Evolutionary conservation across 2,888 invertebrate genomes (phyloP).

Genomic region (Leptopilina myrica): DNA sequence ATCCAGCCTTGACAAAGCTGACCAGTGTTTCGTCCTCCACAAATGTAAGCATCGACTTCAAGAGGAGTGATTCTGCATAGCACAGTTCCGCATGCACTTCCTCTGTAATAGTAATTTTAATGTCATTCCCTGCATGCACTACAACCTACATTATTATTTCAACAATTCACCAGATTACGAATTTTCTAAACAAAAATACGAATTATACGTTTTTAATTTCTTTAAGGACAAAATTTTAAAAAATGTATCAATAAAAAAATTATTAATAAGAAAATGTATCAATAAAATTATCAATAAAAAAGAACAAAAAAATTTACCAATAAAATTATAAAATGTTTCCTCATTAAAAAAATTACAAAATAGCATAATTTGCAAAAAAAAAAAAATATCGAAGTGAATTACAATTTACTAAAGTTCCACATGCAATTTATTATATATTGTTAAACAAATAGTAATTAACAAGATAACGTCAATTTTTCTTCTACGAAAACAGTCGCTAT

Average conservation of each 20-base stretch:
- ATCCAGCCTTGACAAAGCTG: constrained; percentile 94
- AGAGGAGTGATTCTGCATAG: constrained; percentile 92
- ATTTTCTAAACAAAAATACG: background rate
- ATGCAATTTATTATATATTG: background rate
- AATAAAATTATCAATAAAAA: no score
- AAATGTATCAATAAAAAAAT: no score
- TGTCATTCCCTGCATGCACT: constrained; percentile 52
- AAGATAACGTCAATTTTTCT: constrained; percentile 26
- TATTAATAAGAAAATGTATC: no score
- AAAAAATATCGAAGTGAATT: no score
- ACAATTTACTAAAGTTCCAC: background rate
- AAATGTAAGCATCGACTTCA: constrained; percentile 93
- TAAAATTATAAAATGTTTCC: no score
- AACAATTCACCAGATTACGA: background rate
- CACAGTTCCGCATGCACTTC: constrained; percentile 97
- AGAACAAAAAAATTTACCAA: no score
- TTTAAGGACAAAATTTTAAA: no score
- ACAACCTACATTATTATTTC: constrained; percentile 4
- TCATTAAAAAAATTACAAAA: background rate
- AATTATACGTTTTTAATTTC: no score
- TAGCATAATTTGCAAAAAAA: no score
- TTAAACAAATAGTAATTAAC: constrained; percentile 10
- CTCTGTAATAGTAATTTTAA: constrained; percentile 74
- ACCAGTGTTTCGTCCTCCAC: constrained; percentile 96
- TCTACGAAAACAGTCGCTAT: background rate